These are phyloP conservation scores for Geococcyx californianus DNA, from an alignment of 2,113 vertebrate species.

Conservation along the genomic window DNA sequence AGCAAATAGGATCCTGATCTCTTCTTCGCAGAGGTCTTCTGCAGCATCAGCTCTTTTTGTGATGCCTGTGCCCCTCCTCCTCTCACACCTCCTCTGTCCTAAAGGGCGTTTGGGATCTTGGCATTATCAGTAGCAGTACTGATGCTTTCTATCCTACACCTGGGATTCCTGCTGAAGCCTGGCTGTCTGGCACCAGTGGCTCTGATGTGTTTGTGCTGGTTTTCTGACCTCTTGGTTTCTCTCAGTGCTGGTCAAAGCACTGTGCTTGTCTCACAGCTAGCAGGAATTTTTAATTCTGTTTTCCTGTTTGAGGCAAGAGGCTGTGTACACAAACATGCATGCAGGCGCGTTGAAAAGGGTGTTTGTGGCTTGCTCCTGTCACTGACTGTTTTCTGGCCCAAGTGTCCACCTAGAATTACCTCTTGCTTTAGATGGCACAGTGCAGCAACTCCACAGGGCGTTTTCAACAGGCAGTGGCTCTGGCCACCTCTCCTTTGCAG, in stretches of 20 bases:
- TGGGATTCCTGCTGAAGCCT: neutral
- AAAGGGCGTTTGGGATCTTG: neutral
- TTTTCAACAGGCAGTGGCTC: neutral
- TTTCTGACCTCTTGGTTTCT: neutral
- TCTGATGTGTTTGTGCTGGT: neutral
- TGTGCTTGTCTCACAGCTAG: rapidly evolving
- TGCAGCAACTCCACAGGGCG: neutral
- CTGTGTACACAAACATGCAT: neutral
- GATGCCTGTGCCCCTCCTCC: neutral
- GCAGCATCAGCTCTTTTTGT: neutral
- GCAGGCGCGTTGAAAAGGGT: neutral
- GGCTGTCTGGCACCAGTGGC: rapidly evolving
- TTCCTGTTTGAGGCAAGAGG: neutral
- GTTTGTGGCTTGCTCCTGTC: neutral
- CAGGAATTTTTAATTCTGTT: neutral
- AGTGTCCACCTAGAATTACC: neutral
- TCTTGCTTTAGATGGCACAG: neutral
- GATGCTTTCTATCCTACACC: neutral
- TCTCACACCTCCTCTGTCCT: neutral
- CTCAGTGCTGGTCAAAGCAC: neutral
- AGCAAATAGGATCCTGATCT: neutral
- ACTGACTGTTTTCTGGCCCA: neutral
- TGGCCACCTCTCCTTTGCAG: neutral
- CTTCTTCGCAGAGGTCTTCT: neutral
- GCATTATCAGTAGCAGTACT: neutral